phyloP scores from a whole-genome alignment of 1,140 invertebrate species.

The Pteromalus puparum region DNA sequence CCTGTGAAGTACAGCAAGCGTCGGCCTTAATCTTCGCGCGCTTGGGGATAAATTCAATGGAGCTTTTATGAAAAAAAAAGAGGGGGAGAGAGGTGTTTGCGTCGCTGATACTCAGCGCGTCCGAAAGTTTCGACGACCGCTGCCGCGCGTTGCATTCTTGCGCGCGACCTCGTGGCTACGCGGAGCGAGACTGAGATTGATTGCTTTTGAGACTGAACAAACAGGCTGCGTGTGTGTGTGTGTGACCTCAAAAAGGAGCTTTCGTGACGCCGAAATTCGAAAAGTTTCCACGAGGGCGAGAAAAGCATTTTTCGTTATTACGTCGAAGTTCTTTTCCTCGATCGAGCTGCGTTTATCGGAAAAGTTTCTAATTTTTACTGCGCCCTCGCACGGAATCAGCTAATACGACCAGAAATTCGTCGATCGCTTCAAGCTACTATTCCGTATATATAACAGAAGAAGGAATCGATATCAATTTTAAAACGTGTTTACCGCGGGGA shows the following conservation, averaged over 20 bases:
- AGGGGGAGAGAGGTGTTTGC: no score
- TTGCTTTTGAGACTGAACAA: background rate
- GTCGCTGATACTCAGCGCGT: no score
- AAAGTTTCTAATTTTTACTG: background rate
- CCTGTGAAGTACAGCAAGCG: background rate
- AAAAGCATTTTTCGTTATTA: background rate
- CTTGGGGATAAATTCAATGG: background rate
- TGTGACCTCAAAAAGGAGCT: background rate
- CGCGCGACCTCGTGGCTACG: background rate
- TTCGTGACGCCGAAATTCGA: background rate
- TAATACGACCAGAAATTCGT: background rate
- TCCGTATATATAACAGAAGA: no score
- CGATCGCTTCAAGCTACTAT: background rate
- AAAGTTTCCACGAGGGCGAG: background rate
- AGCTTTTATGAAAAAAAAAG: background rate
- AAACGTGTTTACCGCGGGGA: no score
- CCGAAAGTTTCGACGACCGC: background rate
- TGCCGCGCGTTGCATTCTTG: background rate
- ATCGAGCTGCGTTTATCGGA: background rate
- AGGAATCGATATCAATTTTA: no score
- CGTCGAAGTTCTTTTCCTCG: background rate
- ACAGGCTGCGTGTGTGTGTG: background rate
- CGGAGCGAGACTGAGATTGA: background rate
- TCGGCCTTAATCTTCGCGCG: background rate
- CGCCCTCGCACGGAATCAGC: background rate